Evolutionary conservation across 2,888 invertebrate species (phyloP), one percentile per base, ranked within the genome.

Genomic region (Ellobium chinense): DNA sequence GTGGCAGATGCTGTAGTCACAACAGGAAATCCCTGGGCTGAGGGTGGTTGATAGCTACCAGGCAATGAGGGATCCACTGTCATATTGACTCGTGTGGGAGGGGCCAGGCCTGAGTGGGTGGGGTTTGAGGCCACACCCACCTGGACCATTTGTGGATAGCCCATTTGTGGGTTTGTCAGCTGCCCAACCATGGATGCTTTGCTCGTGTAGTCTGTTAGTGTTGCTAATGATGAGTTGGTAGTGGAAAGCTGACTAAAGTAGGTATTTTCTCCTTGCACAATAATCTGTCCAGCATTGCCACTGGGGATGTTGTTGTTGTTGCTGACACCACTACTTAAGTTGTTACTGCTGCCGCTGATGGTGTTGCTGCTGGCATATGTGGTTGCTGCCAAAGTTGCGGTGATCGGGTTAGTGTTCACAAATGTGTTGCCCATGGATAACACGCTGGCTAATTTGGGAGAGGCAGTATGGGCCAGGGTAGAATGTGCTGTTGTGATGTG

Each of bases 371-470:
- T 54, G 36, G 56, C 34, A 36, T 36, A 31, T 18, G 76, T n/a
- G 46, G 56, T 34, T 27, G 66, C 27, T 56, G 66, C 27, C 21
- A 31, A n/a, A 54, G 21, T 37, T 14, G 76, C 36, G 1, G 36
- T 65, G 34, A 46, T 62, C 18, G 62, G 63, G 31, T 29, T 74
- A 29, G 63, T 46, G 24, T 46, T 68, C 1, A 56, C 58, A 65
- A 76, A 66, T 36, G 65, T 76, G 36, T 76, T 76, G 58, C 76
- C 76, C 76, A 76, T 76, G 63, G 65, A 21, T 63, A 75, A 3
- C 24, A 31, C 34, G 31, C 34, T 46, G 4, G 1, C 39, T 4
- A 12, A 5, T 65, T 75, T 62, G 36, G 75, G 31, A 1, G 62
- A 65, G 21, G 46, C 21, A n/a, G 29, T 31, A 31, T n/a, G 34